Evolutionary conservation across 1,140 invertebrate species (phyloP).

Genomic region (Lycorma delicatula): DNA sequence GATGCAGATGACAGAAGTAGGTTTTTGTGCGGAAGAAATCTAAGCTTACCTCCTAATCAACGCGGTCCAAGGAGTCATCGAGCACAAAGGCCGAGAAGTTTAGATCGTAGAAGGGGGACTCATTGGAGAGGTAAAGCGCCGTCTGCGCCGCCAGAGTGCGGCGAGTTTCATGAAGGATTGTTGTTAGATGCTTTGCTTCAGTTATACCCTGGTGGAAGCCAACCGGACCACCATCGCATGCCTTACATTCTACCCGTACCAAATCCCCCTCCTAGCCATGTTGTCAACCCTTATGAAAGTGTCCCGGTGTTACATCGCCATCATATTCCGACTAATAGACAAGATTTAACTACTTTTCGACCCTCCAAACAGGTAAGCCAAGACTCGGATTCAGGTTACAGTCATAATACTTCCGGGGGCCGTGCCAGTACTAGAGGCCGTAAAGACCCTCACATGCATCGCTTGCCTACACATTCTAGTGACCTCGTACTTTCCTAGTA

Average conservation of each 20-base stretch:
- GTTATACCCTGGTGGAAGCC: slow-evolving; percentile 44
- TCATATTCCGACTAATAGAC: slow-evolving; percentile 29
- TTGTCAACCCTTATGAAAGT: slow-evolving; percentile 44
- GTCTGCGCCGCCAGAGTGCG: slow-evolving; percentile 19
- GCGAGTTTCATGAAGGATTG: slow-evolving; percentile 55
- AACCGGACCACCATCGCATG: slow-evolving; percentile 38
- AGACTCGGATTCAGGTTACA: slow-evolving; percentile 58
- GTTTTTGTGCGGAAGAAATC: slow-evolving; percentile 19
- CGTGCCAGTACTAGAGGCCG: slow-evolving; percentile 10
- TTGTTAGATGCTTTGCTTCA: slow-evolving; percentile 53
- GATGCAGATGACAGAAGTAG: slow-evolving; percentile 29
- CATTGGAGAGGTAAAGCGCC: slow-evolving; percentile 26
- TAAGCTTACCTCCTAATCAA: slow-evolving; percentile 25
- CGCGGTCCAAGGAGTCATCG: slow-evolving; percentile 5
- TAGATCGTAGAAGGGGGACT: slow-evolving; percentile 42
- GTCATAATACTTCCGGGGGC: slow-evolving; percentile 50
- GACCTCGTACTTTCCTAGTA: slow-evolving; percentile 17
- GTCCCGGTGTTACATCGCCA: slow-evolving; percentile 46
- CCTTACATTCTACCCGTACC: slow-evolving; percentile 43
- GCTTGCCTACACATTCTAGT: not conserved
- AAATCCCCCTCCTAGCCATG: slow-evolving; percentile 35
- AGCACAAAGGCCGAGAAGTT: slow-evolving; percentile 44
- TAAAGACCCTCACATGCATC: slow-evolving; percentile 7
- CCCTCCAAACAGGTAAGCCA: slow-evolving; percentile 27
- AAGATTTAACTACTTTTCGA: slow-evolving; percentile 20